phyloP scores from a whole-genome alignment of 2,797 vertebrate species.

The Falco berigora region DNA sequence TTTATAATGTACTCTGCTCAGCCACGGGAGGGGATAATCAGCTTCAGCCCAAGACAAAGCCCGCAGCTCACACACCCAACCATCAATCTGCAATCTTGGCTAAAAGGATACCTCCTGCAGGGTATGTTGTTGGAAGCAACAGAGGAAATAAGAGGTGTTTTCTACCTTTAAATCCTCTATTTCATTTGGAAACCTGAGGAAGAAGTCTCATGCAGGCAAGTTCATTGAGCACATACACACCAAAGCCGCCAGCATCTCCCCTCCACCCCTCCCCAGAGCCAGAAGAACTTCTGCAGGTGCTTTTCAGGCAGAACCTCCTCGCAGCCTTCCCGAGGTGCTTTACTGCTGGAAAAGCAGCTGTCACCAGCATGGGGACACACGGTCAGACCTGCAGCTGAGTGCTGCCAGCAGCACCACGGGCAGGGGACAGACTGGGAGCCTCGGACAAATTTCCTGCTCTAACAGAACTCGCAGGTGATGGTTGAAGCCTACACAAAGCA shows the following conservation, averaged over 20 bases:
- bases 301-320: neutral
- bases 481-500: neutral
- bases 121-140: neutral
- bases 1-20: neutral
- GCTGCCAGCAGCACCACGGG: neutral
- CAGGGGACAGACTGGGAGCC: neutral
- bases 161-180: neutral
- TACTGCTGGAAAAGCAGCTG: neutral
- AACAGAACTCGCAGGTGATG: neutral
- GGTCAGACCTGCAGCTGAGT: neutral
- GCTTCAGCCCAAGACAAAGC: slow-evolving; percentile 31
- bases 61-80: neutral
- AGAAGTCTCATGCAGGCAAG: neutral
- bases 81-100: slow-evolving; percentile 7
- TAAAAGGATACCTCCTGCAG: slow-evolving; percentile 4
- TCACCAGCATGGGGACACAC: neutral
- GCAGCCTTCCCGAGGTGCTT: neutral
- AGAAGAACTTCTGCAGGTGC: neutral
- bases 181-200: neutral
- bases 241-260: neutral
- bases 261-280: neutral
- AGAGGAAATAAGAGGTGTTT: slow-evolving; percentile 14
- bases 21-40: neutral
- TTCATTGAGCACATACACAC: neutral
- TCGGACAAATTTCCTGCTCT: neutral